Conservation (phyloP, 2,888 invertebrate species). For the Omphaloscelis lunosa region DNA sequence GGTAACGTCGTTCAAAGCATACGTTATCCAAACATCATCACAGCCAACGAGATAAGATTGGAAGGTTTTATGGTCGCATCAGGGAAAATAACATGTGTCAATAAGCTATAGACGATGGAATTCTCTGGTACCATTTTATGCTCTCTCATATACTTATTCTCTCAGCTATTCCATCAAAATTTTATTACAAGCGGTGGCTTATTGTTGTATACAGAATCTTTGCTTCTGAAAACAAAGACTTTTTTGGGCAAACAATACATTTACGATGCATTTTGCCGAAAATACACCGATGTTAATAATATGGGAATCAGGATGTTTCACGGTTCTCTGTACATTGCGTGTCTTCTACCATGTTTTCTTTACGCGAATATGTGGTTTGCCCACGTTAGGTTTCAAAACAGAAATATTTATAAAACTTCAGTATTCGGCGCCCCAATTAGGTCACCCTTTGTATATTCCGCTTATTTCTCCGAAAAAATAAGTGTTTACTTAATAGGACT, state of each 20-base stretch:
- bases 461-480: not conserved
- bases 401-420: not conserved
- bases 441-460: not conserved
- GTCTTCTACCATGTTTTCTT: not conserved
- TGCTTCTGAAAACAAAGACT: slow-evolving; percentile 50
- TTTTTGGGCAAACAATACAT: slow-evolving; percentile 55
- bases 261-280: slow-evolving; percentile 46
- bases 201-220: slow-evolving; percentile 59
- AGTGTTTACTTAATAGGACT: not conserved
- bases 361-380: not conserved
- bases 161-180: slow-evolving; percentile 79
- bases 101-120: slow-evolving; percentile 79
- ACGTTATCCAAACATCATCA: slow-evolving; percentile 79
- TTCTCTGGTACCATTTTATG: slow-evolving; percentile 80
- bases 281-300: slow-evolving; percentile 28
- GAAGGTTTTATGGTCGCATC: slow-evolving; percentile 82
- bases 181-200: slow-evolving; percentile 76
- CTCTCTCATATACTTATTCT: slow-evolving; percentile 70
- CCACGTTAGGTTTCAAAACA: not conserved
- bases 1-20: slow-evolving; percentile 59
- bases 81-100: slow-evolving; percentile 85
- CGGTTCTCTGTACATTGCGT: not conserved
- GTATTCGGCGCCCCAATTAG: not conserved
- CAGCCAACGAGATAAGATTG: slow-evolving; percentile 80
- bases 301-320: slow-evolving; percentile 4